Evolutionary conservation across 2,888 invertebrate species (phyloP).

Genomic region (Drosophila flavopinicola): DNA sequence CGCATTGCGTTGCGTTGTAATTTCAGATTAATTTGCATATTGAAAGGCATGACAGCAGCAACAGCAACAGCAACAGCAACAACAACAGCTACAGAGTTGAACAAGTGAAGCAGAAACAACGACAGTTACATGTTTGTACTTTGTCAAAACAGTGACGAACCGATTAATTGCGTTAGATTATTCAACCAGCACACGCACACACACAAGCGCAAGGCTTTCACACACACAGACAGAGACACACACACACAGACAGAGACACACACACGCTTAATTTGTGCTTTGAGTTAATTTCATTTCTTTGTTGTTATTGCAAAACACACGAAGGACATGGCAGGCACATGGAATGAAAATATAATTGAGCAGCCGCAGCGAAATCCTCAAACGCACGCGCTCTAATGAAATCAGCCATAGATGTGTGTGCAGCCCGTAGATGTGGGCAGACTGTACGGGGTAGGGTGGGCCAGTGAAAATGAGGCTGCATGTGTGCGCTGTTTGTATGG

Average conservation of each 20-base stretch:
- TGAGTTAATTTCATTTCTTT: conserved; percentile 75
- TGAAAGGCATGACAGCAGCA: conserved; percentile 46
- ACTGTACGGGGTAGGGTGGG: background rate
- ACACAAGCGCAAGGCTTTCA: conserved; percentile 10
- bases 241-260: conserved; percentile 5
- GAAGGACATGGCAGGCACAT: conserved; percentile 44
- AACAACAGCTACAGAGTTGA: conserved; percentile 9
- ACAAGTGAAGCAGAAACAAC: conserved; percentile 32
- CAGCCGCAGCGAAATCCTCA: conserved; percentile 62
- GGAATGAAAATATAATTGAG: conserved; percentile 75
- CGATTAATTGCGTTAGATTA: conserved; percentile 82
- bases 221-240: conserved; percentile 6
- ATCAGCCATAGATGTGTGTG: conserved; percentile 38
- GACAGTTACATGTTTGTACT: conserved; percentile 63
- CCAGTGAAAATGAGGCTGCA: conserved; percentile 25
- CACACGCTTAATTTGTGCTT: conserved; percentile 64
- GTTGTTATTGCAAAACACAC: conserved; percentile 70
- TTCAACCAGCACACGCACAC: conserved; percentile 45
- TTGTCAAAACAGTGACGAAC: conserved; percentile 73
- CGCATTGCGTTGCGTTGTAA: conserved; percentile 51
- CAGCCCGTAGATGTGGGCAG: conserved; percentile 2
- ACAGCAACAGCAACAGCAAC: conserved; percentile 8
- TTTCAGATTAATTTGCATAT: conserved; percentile 75
- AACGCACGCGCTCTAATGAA: conserved; percentile 64
- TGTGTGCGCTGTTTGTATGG: conserved; percentile 37